A percentile compares a stretch with the other conserved stretches of the same genome.
Conservation (phyloP, 2,113 vertebrate genomes). For the Bubo bubo region DNA sequence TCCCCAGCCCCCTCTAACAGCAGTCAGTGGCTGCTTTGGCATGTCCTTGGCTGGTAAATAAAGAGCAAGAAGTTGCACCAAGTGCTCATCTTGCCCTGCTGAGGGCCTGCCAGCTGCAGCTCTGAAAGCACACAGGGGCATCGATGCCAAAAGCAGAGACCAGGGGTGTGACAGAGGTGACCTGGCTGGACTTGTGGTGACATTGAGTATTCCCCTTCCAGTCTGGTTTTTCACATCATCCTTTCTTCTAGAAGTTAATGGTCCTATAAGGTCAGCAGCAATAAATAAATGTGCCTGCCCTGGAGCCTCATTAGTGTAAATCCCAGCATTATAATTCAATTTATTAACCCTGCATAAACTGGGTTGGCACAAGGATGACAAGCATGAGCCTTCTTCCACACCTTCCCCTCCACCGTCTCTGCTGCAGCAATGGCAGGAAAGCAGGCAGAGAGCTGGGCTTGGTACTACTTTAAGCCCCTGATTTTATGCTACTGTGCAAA, state of each 20-base stretch:
- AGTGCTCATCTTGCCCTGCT: neutral
- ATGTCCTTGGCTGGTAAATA: neutral
- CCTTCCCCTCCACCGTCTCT: neutral
- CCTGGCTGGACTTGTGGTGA: neutral
- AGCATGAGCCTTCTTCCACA: neutral
- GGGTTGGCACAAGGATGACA: neutral
- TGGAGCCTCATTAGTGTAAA: neutral
- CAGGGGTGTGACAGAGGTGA: neutral
- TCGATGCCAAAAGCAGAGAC: neutral
- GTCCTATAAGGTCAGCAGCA: neutral
- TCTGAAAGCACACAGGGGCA: neutral
- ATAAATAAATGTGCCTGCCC: neutral
- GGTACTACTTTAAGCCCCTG: neutral
- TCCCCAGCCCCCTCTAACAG: neutral
- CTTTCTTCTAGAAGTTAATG: neutral
- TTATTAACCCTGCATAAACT: neutral
- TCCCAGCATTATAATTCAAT: neutral
- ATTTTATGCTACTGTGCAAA: slow-evolving; percentile 8
- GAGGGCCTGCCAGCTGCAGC: neutral
- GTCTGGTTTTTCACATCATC: neutral
- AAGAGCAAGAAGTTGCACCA: neutral
- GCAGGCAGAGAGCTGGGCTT: neutral
- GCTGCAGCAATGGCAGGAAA: neutral
- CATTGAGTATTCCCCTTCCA: neutral
- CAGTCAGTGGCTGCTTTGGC: neutral